Conservation (phyloP, 1,140 invertebrate genomes). For the Triops longicaudatus region DNA sequence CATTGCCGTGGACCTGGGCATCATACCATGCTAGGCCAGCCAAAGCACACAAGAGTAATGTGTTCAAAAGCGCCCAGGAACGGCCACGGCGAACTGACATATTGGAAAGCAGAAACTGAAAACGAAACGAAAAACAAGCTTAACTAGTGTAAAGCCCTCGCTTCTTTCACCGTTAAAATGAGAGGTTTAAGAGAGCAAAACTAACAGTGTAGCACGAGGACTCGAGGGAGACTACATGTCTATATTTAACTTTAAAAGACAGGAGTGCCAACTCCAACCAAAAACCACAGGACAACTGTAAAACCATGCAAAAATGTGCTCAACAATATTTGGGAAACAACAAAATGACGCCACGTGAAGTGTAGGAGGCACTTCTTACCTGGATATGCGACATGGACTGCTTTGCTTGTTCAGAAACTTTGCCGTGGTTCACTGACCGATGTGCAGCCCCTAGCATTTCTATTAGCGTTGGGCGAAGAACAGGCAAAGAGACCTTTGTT, state of each 20-base stretch:
- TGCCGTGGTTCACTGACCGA: slow-evolving; percentile 13
- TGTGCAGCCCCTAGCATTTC: slow-evolving; percentile 14
- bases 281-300: neutral
- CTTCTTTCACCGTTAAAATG: neutral
- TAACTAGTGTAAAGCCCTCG: neutral
- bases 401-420: neutral
- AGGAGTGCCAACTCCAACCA: neutral
- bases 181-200: neutral
- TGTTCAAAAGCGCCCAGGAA: neutral
- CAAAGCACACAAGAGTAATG: neutral
- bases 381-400: neutral
- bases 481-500: neutral
- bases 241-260: neutral
- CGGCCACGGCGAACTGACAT: neutral
- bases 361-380: neutral
- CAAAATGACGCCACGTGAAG: neutral
- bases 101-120: slow-evolving; percentile 8
- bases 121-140: neutral
- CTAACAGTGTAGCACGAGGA: neutral
- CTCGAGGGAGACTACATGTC: neutral
- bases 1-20: neutral
- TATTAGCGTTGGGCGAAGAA: neutral
- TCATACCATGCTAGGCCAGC: neutral
- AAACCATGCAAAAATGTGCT: neutral
- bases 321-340: neutral